Evolutionary conservation across 2,113 vertebrate genomes (phyloP), one percentile per base, ranked within the genome.

Genomic region (Agapornis roseicollis): DNA sequence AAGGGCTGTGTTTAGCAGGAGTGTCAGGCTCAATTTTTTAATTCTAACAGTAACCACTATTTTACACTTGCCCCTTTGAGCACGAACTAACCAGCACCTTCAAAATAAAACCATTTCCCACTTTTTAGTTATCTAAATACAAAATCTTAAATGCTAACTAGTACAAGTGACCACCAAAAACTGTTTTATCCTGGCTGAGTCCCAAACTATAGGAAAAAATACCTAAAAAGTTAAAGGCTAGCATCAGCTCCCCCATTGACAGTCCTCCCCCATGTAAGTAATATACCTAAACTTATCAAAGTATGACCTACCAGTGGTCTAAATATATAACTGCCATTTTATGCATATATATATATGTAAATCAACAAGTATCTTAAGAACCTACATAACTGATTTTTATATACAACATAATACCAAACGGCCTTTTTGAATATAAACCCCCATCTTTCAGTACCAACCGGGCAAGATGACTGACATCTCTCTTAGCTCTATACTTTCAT

Each of bases 401-500:
- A n/a, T 1, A 58, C 44, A 44, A 16, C 10, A 47, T 42, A 41
- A 78, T 4, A 66, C 2, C 14, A 3, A 46, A 49, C 0, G 0
- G 25, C 7, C 35, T 55, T 20, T 14, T 10, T 5, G 23, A 37
- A 29, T 41, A 47, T 42, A 50, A 79, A 58, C 6, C 17, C 1
- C 12, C 8, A 46, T 9, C 60, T 18, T 29, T 65, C 55, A 69
- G 47, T 33, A 44, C 5, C 16, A 70, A 7, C 15, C 52, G 5
- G 42, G n/a, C 22, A 87, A 25, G 35, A 55, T 2, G 9, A 20
- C 35, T 7, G 15, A 39, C 13, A 60, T 3, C 4, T 46, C 29
- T 37, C 58, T 50, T 17, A 6, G 3, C n/a, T 3, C 39, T 19
- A 5, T 1, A 12, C 11, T 19, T 79, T 25, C 18, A 42, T 5